These are phyloP conservation scores for Channa striata DNA, from an alignment of 2,797 vertebrate genomes.

Conservation along the genomic window DNA sequence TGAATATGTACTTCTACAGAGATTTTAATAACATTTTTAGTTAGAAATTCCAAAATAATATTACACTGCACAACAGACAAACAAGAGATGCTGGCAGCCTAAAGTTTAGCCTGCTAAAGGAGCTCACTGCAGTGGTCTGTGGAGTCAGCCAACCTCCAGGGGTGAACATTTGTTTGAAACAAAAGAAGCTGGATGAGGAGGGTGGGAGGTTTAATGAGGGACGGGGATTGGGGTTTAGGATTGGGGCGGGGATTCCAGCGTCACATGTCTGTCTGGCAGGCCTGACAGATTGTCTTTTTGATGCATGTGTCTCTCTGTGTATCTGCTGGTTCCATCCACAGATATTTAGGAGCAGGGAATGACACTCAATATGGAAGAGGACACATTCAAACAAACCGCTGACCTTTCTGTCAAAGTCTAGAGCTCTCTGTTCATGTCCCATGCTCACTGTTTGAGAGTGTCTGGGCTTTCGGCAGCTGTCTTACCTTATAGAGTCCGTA, in stretches of 20 bases:
- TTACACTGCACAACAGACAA: not conserved
- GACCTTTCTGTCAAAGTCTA: slow-evolving; percentile 51
- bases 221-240: slow-evolving; percentile 37
- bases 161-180: slow-evolving; percentile 63
- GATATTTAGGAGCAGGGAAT: slow-evolving; percentile 54
- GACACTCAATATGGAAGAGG: slow-evolving; percentile 41
- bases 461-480: slow-evolving; percentile 28
- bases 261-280: slow-evolving; percentile 67
- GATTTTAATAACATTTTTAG: too few species aligned
- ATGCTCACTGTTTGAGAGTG: slow-evolving; percentile 24
- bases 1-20: too few species aligned
- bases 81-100: not conserved
- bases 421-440: slow-evolving; percentile 25
- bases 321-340: slow-evolving; percentile 41
- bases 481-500: slow-evolving; percentile 41
- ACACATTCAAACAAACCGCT: slow-evolving; percentile 54
- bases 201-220: slow-evolving; percentile 49
- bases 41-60: too few species aligned
- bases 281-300: slow-evolving; percentile 47
- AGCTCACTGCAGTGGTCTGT: slow-evolving; percentile 66
- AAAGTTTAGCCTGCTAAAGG: not conserved
- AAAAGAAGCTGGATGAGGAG: slow-evolving; percentile 52
- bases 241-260: slow-evolving; percentile 37
- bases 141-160: slow-evolving; percentile 56
- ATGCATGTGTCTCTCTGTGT: slow-evolving; percentile 37